Base-by-base conservation (phyloP, 2,888 invertebrate genomes). In the Bruchidius siliquastri region DNA sequence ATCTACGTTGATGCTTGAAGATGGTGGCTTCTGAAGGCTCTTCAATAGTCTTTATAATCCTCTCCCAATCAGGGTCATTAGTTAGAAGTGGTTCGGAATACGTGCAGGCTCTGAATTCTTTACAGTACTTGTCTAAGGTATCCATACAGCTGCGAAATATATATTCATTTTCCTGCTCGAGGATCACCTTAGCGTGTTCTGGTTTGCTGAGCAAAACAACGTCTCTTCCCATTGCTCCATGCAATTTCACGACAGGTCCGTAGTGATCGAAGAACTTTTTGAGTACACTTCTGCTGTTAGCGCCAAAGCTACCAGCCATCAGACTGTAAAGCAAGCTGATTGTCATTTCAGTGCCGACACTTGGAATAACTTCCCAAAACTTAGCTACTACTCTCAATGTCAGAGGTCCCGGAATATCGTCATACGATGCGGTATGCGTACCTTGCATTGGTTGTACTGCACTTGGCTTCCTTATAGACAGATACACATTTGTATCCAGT, bases 211-310 rank as follows among this genome's bases (percentile, higher is more conserved):
- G 85, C 75, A 92, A 86, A 2, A 92, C 90, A 21, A 92, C 89
- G 77, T 92, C 90, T 0, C 89, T 88, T 0, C 91, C 90, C 69
- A 92, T 87, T 0, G 91, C 91, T 26, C 91, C 91, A 22, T 91
- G 89, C 71, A 92, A 88, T 72, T 92, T 88, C 10, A 92, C 91
- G 0, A 92, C 89, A 0, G 92, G 91, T 0, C 92, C 92, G 77
- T 92, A 92, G 76, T 87, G 85, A 72, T 88, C 85, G 76, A 89
- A 86, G 6, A 89, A 80, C 77, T 86, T 87, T 30, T 85, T 86
- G 72, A 88, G 85, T 0, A 89, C 85, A 10, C 84, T 84, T 10
- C 86, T 76, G 74, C 88, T 87, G 22, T 86, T 85, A 71, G 87
- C 87, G 88, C 88, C 88, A 86, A 87, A 84, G 87, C 90, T 88